Evolutionary conservation across 2,113 vertebrate genomes (phyloP).

Genomic region (Solenodon paradoxus): DNA sequence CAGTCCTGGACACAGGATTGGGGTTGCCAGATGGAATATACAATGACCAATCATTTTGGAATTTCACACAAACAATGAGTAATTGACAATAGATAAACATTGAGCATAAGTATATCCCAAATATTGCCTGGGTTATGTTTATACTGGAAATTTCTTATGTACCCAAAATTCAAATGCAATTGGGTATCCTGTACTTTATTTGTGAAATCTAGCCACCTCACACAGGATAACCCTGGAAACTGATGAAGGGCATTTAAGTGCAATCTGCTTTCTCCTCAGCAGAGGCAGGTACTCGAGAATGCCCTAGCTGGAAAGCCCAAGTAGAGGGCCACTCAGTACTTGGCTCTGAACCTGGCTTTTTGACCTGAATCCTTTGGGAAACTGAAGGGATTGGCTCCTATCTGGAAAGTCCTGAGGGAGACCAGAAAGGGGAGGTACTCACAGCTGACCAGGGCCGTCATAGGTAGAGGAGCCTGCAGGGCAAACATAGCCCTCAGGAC

Average conservation of each 20-base stretch:
- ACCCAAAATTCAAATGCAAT: neutral
- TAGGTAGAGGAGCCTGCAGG: constrained; percentile 88
- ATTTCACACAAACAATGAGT: neutral
- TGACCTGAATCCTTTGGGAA: neutral
- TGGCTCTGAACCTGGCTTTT: neutral
- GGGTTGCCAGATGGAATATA: neutral
- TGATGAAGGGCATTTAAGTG: neutral
- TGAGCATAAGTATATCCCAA: neutral
- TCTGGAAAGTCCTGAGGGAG: neutral
- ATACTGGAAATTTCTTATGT: neutral
- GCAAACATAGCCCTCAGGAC: constrained; percentile 91
- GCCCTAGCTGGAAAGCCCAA: neutral
- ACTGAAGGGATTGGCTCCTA: neutral
- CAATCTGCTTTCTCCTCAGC: neutral
- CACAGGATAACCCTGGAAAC: neutral
- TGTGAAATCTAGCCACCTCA: neutral
- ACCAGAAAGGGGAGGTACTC: constrained; percentile 59
- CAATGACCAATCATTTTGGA: neutral
- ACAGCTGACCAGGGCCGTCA: constrained; percentile 86
- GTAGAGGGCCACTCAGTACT: neutral
- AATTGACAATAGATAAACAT: neutral
- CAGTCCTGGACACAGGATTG: neutral
- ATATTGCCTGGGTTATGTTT: neutral
- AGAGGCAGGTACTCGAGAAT: neutral
- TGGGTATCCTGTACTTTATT: neutral